Evolutionary conservation across 2,888 invertebrate species (phyloP), one percentile per base, ranked within the genome.

Genomic region (Leptinotarsa tumamoca): DNA sequence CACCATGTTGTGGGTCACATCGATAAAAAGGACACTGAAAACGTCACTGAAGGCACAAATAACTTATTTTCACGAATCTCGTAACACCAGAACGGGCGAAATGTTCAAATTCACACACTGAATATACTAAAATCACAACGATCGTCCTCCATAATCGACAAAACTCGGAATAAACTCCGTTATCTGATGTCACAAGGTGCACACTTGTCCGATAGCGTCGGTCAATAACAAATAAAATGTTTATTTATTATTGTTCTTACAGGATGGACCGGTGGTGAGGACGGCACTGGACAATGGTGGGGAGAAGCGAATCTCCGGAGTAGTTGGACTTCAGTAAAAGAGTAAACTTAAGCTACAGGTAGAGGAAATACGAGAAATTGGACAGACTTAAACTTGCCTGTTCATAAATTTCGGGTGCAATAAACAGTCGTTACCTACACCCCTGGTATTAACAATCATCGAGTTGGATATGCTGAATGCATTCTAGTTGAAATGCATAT

Each of bases 111-210:
- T 27, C 33, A n/a, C 63, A 10, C 27, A 63, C 63, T 43, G 43
- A n/a, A 63, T 33, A 10, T 52, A 43, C 50, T 49, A 21, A 58
- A 70, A 70, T 58, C 21, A 49, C 43, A 27, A 13, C 18, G 50
- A 33, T 75, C 58, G 68, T 72, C 27, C 67, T 73, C 69, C 71
- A 49, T 72, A 27, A 43, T 72, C 74, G 72, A 67, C 73, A 61
- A 70, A 72, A 66, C 71, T 67, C 79, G 70, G 68, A 72, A 71
- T 74, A 75, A 78, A 71, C 67, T 56, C 70, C 78, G 78, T 80
- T 80, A 80, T 80, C 80, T 80, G 70, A 71, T 78, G 77, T 77
- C 78, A 76, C 78, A 77, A 73, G 78, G 77, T 77, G 74, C 50
- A 54, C 75, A 70, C 67, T 51, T 23, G 27, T 67, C 71, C 51